Base-by-base conservation (phyloP, 2,888 invertebrate genomes). In the Smittia sp. region DNA sequence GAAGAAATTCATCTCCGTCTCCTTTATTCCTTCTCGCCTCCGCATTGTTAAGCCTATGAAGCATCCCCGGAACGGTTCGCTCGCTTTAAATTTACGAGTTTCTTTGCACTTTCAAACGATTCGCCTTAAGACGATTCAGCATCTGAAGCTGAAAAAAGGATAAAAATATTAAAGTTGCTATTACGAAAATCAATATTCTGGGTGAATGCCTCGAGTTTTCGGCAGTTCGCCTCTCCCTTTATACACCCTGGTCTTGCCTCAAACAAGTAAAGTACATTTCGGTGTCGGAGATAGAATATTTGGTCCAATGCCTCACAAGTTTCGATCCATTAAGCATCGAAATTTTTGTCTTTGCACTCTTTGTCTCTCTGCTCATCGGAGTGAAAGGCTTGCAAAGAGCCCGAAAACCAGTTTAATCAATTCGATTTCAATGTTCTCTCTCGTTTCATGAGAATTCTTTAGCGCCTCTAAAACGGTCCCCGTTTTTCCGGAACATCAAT, bases 271-370 rank as follows among this genome's bases (percentile, higher is more conserved):
- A 63, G 63, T 63, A 63, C 63, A 63, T 25, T 63, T 63, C 58
- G 22, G 1, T 58, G 58, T 58, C 13, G 27, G 13, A 24, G 22
- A 15, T n/a, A 46, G 15, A 58, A 20, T 58, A 4, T 22, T 15
- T 20, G 52, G 54, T 52, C 69, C 69, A 66, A 9, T 13, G 32
- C 7, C 22, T 7, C 58, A n/a, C 46, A 2, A 54, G 69, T 69
- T 69, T 54, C 69, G 54, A 41, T 25, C 69, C 69, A 69, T 69
- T 69, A 27, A 52, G 18, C 20, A 54, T 32, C 24, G 52, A 69
- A 54, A 66, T 15, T 18, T 66, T 66, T 66, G 66, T 32, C 66
- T 63, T 24, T 63, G 15, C n/a, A 4, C 9, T 18, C 22, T 58
- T 20, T 58, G 7, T 52, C 15, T 15, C 15, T 52, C 52, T 7